These are phyloP conservation scores for Chouioia cunea DNA, from an alignment of 2,888 invertebrate genomes.

Conservation along the genomic window DNA sequence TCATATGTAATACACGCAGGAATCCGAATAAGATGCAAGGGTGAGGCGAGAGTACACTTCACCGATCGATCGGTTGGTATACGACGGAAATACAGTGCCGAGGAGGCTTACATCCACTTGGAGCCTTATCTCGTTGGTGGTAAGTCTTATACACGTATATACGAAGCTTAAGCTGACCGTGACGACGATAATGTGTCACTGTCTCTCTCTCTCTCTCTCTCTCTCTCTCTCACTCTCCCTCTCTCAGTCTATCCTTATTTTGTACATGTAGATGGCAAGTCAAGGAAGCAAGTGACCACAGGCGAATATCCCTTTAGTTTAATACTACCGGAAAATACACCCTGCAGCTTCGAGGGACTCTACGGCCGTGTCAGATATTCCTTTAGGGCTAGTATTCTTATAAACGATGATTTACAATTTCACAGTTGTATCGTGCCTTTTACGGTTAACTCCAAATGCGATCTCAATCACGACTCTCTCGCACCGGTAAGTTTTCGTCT, in stretches of 20 bases:
- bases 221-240: no score
- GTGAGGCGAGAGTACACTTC: constrained; percentile 60
- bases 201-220: constrained; percentile 10
- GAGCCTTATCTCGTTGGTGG: constrained; percentile 57
- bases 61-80: constrained; percentile 61
- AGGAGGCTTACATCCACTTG: constrained; percentile 57
- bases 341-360: constrained; percentile 67
- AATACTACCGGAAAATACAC: constrained; percentile 66
- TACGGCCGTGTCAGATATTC: constrained; percentile 69
- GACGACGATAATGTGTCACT: constrained; percentile 19
- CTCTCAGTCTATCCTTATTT: no score
- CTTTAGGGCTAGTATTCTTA: constrained; percentile 67
- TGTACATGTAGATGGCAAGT: constrained; percentile 52
- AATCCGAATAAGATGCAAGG: constrained; percentile 58
- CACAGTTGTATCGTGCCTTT: constrained; percentile 64
- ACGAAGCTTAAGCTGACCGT: background rate
- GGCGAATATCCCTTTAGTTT: constrained; percentile 68
- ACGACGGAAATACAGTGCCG: constrained; percentile 55
- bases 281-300: constrained; percentile 51
- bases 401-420: constrained; percentile 50
- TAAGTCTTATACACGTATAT: constrained; percentile 46
- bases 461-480: constrained; percentile 68
- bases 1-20: constrained; percentile 48
- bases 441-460: constrained; percentile 68
- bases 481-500: constrained; percentile 56